phyloP scores from a whole-genome alignment of 1,140 invertebrate species.

The Augochlora pura region DNA sequence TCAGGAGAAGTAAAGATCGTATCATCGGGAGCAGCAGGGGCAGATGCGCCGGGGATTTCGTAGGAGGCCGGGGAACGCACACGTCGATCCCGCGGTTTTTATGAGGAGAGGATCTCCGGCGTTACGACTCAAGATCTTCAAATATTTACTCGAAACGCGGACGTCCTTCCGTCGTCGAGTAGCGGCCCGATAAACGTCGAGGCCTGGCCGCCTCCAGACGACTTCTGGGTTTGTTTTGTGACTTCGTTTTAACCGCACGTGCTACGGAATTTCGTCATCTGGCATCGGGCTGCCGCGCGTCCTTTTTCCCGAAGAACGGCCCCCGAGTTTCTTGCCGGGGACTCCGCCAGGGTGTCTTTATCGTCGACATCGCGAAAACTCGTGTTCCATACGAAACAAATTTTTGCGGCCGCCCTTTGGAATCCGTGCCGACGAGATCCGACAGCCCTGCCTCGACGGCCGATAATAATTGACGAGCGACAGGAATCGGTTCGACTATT shows the following conservation, averaged over 20 bases:
- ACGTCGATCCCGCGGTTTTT: slow-evolving; percentile 65
- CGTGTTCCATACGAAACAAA: neutral
- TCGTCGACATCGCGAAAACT: slow-evolving; percentile 34
- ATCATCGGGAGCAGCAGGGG: neutral
- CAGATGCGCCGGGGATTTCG: slow-evolving; percentile 52
- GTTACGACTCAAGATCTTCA: slow-evolving; percentile 67
- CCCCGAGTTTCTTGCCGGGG: slow-evolving; percentile 24
- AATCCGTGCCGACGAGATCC: neutral
- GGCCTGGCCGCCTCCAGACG: slow-evolving; percentile 62
- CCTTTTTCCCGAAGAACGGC: slow-evolving; percentile 47
- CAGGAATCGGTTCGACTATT: too few relatives aligned
- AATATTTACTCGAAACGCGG: slow-evolving; percentile 73
- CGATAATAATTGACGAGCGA: neutral
- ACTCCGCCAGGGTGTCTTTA: slow-evolving; percentile 30
- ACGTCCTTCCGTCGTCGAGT: slow-evolving; percentile 73
- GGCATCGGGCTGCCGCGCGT: slow-evolving; percentile 65
- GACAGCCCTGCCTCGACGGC: neutral
- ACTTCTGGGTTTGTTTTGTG: slow-evolving; percentile 67
- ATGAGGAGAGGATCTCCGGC: slow-evolving; percentile 65
- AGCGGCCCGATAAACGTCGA: slow-evolving; percentile 64
- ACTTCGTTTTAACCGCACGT: slow-evolving; percentile 65
- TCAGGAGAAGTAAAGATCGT: neutral
- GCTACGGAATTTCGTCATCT: slow-evolving; percentile 74
- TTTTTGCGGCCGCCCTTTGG: neutral
- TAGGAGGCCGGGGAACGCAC: slow-evolving; percentile 57